These are phyloP conservation scores for Ommatoiulus sabulosus DNA, from an alignment of 2,888 invertebrate species.

Conservation along the genomic window DNA sequence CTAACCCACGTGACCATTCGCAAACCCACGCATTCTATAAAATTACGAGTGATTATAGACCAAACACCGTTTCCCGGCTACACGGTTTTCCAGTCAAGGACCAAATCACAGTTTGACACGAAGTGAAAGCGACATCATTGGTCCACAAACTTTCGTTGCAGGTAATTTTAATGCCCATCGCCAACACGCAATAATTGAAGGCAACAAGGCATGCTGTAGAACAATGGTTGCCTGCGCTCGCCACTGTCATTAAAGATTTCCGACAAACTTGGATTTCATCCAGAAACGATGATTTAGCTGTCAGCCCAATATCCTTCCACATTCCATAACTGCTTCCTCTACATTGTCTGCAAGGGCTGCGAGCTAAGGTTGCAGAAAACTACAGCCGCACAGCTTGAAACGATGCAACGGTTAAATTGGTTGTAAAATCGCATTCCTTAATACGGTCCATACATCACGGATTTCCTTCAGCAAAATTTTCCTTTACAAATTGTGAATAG, in stretches of 20 bases:
- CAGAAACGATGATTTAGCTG: constrained; percentile 28
- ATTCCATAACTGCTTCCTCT: constrained; percentile 1
- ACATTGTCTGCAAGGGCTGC: neutral
- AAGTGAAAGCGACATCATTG: neutral
- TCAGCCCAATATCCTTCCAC: constrained; percentile 14
- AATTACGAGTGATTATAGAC: too few relatives aligned
- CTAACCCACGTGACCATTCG: too few relatives aligned
- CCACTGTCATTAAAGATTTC: neutral
- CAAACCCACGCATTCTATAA: too few relatives aligned
- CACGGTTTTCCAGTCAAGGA: neutral
- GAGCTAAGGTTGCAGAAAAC: neutral
- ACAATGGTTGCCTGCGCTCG: neutral
- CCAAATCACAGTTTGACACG: neutral
- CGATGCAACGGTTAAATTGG: neutral
- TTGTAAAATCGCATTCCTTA: constrained; percentile 14
- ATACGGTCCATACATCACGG: neutral
- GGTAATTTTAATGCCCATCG: constrained; percentile 16
- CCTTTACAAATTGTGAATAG: neutral
- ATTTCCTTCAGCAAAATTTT: neutral
- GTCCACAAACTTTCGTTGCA: neutral
- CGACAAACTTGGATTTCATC: constrained; percentile 28
- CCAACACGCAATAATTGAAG: neutral
- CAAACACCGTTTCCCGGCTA: neutral
- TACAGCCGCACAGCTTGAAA: neutral
- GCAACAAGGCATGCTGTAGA: neutral